Evolutionary conservation across 2,888 invertebrate species (phyloP), one percentile per base, ranked within the genome.

Genomic region (Lasioglossum villosulum): DNA sequence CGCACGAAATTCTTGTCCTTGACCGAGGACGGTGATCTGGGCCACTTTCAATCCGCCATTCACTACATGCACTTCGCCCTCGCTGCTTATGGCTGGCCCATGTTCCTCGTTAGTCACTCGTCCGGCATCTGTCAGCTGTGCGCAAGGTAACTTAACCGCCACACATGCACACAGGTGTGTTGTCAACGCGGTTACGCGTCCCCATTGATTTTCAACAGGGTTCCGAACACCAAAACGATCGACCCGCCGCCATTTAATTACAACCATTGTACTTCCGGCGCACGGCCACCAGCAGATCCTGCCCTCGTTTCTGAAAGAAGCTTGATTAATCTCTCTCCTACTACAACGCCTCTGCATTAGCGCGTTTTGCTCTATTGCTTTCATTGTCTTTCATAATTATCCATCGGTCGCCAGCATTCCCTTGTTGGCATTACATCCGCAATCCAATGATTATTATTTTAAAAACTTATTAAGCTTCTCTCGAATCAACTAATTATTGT

Each of bases 51-150:
- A 91, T 96, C 96, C 83, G 97, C 97, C 89, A 97, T 98, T 90
- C 98, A 98, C 95, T 98, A 97, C 94, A 98, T 98, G 96, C 97
- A 97, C 93, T 98, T 97, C 94, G 98, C 98, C 66, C 96, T 98
- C 83, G 97, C 97, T 59, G 98, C 98, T 77, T 98, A 98, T 94
- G 98, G 98, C 75, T 98, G 98, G 98, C 98, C 98, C 73, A 97
- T 98, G 96, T 98, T 97, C 94, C 96, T 98, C 91, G 96, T 98
- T 95, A 97, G 97, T 86, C 96, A 97, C 93, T 96, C 97, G 63
- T 96, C 97, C 74, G 97, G 97, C 83, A 95, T 97, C 86, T 98
- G 98, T 95, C 96, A 97, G 92, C 95, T 98, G 74, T 96, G 97
- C 94, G 96, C 97, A 52, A 96, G 97, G 95, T 95, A 91, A 92